Percentiles rank a stretch among this genome's conserved stretches.
Conservation (phyloP, 37 sponge, comb jelly and placozoan genomes). For the Ephydatia muelleri region DNA sequence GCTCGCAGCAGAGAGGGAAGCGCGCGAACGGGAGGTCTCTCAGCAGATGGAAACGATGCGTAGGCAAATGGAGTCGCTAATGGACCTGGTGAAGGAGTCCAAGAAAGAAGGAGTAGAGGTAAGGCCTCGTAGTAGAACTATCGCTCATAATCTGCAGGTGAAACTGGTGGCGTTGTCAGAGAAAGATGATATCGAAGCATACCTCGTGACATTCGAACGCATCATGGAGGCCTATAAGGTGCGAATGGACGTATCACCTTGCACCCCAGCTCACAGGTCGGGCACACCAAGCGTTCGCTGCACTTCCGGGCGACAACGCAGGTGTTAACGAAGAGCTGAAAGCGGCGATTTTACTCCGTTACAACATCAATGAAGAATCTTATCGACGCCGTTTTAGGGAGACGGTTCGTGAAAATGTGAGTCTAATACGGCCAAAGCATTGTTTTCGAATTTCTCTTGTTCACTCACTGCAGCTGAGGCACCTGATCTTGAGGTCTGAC, state of each 20-base stretch:
- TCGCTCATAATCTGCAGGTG: background rate
- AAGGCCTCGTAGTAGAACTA: too few species aligned
- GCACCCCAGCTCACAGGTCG: background rate
- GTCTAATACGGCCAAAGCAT: too few species aligned
- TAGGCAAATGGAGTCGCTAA: too few species aligned
- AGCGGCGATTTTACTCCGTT: background rate
- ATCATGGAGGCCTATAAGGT: constrained; percentile 2
- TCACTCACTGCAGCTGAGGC: too few species aligned
- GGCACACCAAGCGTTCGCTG: background rate
- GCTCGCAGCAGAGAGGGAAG: too few species aligned
- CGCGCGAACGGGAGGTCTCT: too few species aligned
- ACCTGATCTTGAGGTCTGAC: too few species aligned
- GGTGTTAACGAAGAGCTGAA: background rate
- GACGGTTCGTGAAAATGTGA: too few species aligned
- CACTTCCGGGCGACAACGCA: background rate
- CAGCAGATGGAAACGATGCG: too few species aligned
- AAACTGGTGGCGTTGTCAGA: background rate
- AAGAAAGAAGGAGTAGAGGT: too few species aligned
- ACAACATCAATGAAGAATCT: background rate
- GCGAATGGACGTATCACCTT: background rate
- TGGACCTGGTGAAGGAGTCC: too few species aligned
- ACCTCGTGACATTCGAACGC: background rate
- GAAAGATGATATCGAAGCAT: background rate
- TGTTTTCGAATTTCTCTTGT: too few species aligned
- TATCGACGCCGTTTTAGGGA: background rate